Evolutionary conservation across 2,113 vertebrate species (phyloP).

Genomic region (Xiphophorus maculatus): DNA sequence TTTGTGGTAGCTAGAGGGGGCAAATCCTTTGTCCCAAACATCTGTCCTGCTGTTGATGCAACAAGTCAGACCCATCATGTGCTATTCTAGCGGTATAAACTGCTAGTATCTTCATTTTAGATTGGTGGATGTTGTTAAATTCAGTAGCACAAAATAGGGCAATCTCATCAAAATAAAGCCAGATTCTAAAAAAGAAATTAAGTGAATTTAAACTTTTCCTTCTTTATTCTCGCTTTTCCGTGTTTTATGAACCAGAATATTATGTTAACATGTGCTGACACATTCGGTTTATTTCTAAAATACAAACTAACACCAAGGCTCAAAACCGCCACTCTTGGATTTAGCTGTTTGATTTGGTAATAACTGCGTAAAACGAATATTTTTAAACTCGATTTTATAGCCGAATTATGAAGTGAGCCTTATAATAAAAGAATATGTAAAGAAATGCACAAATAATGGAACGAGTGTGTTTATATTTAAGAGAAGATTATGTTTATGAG

Average conservation of each 20-base stretch:
- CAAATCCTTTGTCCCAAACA: constrained; percentile 78
- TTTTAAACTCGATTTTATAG: neutral
- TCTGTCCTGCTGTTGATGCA: constrained; percentile 69
- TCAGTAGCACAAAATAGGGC: too few relatives aligned
- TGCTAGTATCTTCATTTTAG: neutral
- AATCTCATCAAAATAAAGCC: constrained; percentile 3
- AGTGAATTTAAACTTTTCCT: neutral
- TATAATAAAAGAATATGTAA: rapidly evolving
- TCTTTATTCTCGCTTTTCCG: rapidly evolving
- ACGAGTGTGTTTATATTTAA: neutral
- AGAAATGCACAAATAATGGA: neutral
- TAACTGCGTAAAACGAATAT: neutral
- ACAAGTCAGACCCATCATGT: constrained; percentile 22
- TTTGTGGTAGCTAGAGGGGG: constrained; percentile 53
- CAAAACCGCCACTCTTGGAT: neutral
- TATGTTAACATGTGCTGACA: neutral
- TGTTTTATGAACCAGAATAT: neutral
- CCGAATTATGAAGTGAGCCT: constrained; percentile 21
- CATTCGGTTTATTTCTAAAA: constrained; percentile 27
- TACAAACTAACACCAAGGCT: neutral
- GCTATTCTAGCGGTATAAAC: neutral
- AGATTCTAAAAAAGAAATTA: constrained; percentile 8
- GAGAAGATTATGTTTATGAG: rapidly evolving
- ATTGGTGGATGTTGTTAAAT: rapidly evolving
- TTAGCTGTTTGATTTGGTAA: neutral